A percentile compares a stretch with the other conserved stretches of the same genome.
Evolutionary conservation across 2,113 vertebrate genomes (phyloP).

Genomic region (Tauraco erythrolophus): DNA sequence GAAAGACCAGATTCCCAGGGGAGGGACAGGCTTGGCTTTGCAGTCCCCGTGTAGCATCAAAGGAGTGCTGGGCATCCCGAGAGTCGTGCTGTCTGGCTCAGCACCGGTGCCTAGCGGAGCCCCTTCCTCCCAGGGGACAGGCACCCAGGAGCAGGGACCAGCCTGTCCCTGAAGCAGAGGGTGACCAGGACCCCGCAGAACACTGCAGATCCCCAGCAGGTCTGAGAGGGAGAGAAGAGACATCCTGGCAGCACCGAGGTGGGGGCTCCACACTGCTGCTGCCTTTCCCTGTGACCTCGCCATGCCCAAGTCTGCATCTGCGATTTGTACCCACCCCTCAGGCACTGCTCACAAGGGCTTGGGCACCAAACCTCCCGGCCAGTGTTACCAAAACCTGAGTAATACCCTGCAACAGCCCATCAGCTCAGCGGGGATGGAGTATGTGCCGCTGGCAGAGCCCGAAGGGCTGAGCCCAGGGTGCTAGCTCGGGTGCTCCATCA

Average conservation of each 20-base stretch:
- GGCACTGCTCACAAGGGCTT: background rate
- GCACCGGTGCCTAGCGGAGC: too few species aligned
- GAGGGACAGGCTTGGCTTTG: background rate
- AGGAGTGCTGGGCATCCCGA: background rate
- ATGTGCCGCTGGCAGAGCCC: background rate
- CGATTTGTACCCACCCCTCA: background rate
- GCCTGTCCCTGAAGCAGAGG: too few species aligned
- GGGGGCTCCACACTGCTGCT: too few species aligned
- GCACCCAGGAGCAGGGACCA: too few species aligned
- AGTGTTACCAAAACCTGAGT: fast-evolving
- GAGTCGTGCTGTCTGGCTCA: too few species aligned
- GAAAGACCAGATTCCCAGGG: background rate
- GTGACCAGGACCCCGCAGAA: too few species aligned
- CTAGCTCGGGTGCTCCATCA: background rate
- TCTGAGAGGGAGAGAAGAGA: too few species aligned
- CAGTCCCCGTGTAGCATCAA: background rate
- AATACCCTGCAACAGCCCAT: background rate
- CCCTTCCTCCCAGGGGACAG: too few species aligned
- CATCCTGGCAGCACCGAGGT: too few species aligned
- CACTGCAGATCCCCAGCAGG: too few species aligned
- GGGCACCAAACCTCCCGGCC: background rate
- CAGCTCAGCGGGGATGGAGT: background rate
- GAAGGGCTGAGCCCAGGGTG: background rate
- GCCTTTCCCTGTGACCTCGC: too few species aligned
- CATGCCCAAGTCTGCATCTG: background rate